A percentile compares a stretch with the other conserved stretches of the same genome.
Conservation (phyloP, 2,113 vertebrate genomes). For the Meriones unguiculatus region DNA sequence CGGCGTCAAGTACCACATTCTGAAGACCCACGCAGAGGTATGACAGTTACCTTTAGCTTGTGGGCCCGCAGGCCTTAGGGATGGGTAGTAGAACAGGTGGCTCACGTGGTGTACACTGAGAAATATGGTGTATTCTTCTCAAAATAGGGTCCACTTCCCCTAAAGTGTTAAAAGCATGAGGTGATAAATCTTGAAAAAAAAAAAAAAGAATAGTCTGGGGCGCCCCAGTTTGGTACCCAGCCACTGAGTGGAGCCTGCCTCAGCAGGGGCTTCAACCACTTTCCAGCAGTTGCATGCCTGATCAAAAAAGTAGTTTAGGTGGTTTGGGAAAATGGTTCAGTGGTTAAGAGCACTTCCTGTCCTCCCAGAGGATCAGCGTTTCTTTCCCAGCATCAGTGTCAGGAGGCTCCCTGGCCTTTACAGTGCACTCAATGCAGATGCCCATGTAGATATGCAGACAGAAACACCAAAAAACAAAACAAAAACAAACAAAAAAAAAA, state of each 20-base stretch:
- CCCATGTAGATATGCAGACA: background rate
- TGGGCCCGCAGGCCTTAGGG: too few relatives aligned
- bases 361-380: background rate
- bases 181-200: background rate
- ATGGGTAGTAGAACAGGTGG: too few relatives aligned
- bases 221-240: background rate
- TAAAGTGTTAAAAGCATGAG: too few relatives aligned
- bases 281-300: background rate
- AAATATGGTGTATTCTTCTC: background rate
- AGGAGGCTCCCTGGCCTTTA: background rate
- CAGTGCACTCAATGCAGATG: background rate
- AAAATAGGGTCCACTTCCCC: background rate
- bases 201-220: background rate
- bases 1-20: slow-evolving; percentile 98
- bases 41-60: background rate
- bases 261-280: too few relatives aligned
- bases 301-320: background rate
- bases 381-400: background rate
- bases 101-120: background rate
- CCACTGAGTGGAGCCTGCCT: background rate
- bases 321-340: background rate
- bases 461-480: background rate
- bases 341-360: background rate
- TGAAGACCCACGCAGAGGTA: slow-evolving; percentile 98
- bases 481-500: background rate